These are phyloP conservation scores for Tapera naevia DNA, from an alignment of 2,797 vertebrate species.

Conservation along the genomic window DNA sequence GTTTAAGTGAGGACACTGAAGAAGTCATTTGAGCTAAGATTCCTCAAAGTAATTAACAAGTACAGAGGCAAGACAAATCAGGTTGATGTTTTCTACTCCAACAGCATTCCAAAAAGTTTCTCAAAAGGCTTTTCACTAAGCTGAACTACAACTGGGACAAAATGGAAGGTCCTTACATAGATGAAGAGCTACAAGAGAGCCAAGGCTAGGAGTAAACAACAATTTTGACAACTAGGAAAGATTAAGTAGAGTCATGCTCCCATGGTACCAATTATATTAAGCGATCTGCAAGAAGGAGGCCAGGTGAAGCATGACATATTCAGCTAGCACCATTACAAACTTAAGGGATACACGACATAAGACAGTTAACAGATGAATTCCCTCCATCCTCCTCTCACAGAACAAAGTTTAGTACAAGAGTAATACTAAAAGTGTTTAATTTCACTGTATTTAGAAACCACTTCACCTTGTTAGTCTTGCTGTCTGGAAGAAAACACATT, in stretches of 20 bases:
- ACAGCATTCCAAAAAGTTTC: background rate
- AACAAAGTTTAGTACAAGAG: background rate
- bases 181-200: background rate
- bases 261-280: background rate
- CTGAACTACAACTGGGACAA: background rate
- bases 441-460: background rate
- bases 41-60: background rate
- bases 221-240: background rate
- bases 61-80: background rate
- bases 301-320: background rate
- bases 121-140: background rate
- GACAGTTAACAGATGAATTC: background rate
- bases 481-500: slow-evolving; percentile 74
- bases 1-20: background rate
- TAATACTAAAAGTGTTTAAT: background rate
- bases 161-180: background rate
- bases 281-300: background rate
- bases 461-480: slow-evolving; percentile 73
- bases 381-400: background rate
- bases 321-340: background rate
- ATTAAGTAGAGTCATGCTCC: background rate
- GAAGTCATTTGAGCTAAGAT: background rate
- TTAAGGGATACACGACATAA: rapidly evolving
- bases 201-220: background rate
- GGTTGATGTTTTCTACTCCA: background rate